phyloP scores from a whole-genome alignment of 2,113 vertebrate species.

The Nibea coibor region DNA sequence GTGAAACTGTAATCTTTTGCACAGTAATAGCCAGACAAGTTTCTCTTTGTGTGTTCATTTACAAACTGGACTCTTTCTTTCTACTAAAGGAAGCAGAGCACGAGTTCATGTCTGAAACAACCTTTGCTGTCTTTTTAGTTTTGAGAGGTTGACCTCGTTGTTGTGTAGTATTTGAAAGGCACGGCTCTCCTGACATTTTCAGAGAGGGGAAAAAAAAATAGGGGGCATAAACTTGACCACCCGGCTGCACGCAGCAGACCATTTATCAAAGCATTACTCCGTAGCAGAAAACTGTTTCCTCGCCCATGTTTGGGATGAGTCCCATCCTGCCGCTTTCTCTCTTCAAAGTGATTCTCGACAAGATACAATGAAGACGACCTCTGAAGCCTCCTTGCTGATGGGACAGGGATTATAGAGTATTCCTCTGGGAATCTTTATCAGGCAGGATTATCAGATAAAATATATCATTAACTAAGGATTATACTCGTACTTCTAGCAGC shows the following conservation, averaged over 20 bases:
- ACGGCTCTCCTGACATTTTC: constrained; percentile 22
- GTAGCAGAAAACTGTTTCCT: neutral
- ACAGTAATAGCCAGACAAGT: neutral
- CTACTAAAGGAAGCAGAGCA: neutral
- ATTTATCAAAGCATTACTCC: constrained; percentile 28
- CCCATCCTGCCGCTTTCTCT: constrained; percentile 20
- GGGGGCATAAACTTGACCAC: constrained; percentile 19
- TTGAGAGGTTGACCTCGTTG: constrained; percentile 1
- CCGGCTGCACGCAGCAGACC: neutral
- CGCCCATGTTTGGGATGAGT: constrained; percentile 1
- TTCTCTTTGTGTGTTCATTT: neutral
- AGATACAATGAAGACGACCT: constrained; percentile 47
- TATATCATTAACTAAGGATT: constrained; percentile 82
- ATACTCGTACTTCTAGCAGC: constrained; percentile 40
- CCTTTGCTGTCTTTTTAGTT: neutral
- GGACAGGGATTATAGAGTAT: constrained; percentile 65
- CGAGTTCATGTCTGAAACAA: neutral
- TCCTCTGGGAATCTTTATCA: constrained; percentile 70
- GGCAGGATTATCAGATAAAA: constrained; percentile 79
- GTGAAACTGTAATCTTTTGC: neutral
- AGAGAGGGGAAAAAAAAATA: neutral
- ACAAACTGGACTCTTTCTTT: neutral
- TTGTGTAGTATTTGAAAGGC: constrained; percentile 1
- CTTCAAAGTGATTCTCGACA: constrained; percentile 35
- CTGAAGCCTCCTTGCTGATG: constrained; percentile 52